Percentiles rank a stretch among this genome's conserved stretches.
Evolutionary conservation across 2,113 vertebrate genomes (phyloP).

Genomic region (Lathamus discolor): DNA sequence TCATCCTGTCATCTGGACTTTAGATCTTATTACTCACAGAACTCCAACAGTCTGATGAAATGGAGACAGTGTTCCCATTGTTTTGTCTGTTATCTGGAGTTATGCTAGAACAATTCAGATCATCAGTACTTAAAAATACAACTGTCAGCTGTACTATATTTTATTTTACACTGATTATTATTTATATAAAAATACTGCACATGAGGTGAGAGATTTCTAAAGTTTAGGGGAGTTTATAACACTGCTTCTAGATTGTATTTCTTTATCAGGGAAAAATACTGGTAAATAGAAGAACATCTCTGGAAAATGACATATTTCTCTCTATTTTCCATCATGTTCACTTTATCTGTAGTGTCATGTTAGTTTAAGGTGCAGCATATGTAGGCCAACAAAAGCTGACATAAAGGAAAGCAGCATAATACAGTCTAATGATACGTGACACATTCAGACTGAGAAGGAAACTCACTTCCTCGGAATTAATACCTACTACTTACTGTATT

Average conservation of each 20-base stretch:
- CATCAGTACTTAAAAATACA: background rate
- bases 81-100: background rate
- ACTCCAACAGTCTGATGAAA: background rate
- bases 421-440: conserved; percentile 27
- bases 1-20: background rate
- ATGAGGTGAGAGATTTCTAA: background rate
- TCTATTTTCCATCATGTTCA: background rate
- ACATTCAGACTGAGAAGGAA: conserved; percentile 13
- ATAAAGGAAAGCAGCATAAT: background rate
- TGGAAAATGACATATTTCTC: background rate
- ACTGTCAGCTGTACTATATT: background rate
- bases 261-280: background rate
- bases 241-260: background rate
- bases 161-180: background rate
- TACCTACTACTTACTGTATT: background rate
- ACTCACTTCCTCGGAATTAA: background rate
- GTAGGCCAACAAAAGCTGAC: conserved; percentile 56
- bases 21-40: background rate
- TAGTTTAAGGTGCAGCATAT: conserved; percentile 56
- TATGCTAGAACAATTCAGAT: background rate
- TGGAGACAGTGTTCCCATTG: background rate
- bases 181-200: background rate
- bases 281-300: background rate
- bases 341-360: conserved; percentile 28
- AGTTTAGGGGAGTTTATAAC: background rate